A percentile compares a stretch with the other conserved stretches of the same genome.
Evolutionary conservation across 2,888 invertebrate genomes (phyloP).

Genomic region (Cyclophora albipunctata): DNA sequence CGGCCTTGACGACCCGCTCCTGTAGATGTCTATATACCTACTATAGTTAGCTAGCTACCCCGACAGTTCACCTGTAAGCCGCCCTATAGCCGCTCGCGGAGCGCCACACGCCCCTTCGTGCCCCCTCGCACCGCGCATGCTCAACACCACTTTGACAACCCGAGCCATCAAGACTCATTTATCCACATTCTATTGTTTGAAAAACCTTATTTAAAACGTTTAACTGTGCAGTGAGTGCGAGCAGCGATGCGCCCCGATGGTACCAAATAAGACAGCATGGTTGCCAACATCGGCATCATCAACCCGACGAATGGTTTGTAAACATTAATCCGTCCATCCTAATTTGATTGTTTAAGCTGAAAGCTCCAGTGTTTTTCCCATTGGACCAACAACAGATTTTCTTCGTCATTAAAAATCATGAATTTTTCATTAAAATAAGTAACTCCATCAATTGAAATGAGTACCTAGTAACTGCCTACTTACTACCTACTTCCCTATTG

Average conservation of each 20-base stretch:
- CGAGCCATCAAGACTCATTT: conserved; percentile 56
- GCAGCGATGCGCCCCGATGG: conserved; percentile 32
- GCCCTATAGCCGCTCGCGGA: conserved; percentile 53
- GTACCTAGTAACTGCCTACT: too few species aligned
- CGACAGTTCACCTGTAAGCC: conserved; percentile 32
- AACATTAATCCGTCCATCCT: conserved; percentile 24
- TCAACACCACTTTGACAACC: conserved; percentile 47
- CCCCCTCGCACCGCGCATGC: conserved; percentile 55
- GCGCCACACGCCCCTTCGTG: conserved; percentile 59
- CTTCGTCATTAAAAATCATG: too few species aligned
- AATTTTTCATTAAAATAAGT: too few species aligned
- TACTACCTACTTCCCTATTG: too few species aligned
- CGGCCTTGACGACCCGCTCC: conserved; percentile 52
- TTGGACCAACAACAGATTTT: too few species aligned
- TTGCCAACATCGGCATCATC: conserved; percentile 61
- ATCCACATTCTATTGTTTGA: conserved; percentile 41
- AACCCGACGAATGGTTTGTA: conserved; percentile 54
- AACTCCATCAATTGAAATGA: too few species aligned
- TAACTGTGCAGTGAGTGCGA: conserved; percentile 10
- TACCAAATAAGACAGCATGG: conserved; percentile 50
- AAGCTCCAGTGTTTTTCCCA: too few species aligned
- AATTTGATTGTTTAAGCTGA: too few species aligned
- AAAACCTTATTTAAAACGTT: conserved; percentile 2
- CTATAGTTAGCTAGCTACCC: too few species aligned
- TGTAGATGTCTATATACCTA: conserved; percentile 14